These are phyloP conservation scores for Poecilobothrus nobilitatus DNA, from an alignment of 2,888 invertebrate species.

Conservation along the genomic window DNA sequence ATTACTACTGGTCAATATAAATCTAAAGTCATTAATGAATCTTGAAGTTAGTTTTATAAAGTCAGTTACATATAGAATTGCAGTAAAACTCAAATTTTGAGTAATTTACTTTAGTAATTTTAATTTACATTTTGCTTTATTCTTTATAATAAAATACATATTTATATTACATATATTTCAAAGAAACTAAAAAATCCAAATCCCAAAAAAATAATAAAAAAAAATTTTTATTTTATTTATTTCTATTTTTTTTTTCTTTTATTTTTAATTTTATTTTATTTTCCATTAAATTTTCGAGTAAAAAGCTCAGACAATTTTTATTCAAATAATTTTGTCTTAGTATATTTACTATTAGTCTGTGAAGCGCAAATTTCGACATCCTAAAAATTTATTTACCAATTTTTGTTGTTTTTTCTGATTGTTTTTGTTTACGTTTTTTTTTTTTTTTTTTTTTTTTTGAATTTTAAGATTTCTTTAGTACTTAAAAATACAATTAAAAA, in stretches of 20 bases:
- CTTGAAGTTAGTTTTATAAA: too few relatives aligned
- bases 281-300: background rate
- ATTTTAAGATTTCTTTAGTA: background rate
- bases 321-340: background rate
- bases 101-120: too few relatives aligned
- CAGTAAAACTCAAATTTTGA: too few relatives aligned
- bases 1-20: too few relatives aligned
- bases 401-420: too few relatives aligned
- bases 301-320: background rate
- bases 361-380: constrained; percentile 1
- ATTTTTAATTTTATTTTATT: background rate
- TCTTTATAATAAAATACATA: too few relatives aligned
- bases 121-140: too few relatives aligned
- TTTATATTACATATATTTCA: background rate
- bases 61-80: too few relatives aligned
- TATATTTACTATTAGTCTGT: background rate
- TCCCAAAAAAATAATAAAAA: background rate
- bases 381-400: background rate
- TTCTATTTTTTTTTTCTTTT: background rate
- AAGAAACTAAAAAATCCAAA: background rate
- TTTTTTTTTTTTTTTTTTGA: too few relatives aligned
- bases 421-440: too few relatives aligned
- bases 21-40: too few relatives aligned
- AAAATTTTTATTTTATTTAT: background rate
- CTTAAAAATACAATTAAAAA: background rate